These are phyloP conservation scores for Notamacropus eugenii DNA, from an alignment of 2,797 vertebrate species.

Conservation along the genomic window DNA sequence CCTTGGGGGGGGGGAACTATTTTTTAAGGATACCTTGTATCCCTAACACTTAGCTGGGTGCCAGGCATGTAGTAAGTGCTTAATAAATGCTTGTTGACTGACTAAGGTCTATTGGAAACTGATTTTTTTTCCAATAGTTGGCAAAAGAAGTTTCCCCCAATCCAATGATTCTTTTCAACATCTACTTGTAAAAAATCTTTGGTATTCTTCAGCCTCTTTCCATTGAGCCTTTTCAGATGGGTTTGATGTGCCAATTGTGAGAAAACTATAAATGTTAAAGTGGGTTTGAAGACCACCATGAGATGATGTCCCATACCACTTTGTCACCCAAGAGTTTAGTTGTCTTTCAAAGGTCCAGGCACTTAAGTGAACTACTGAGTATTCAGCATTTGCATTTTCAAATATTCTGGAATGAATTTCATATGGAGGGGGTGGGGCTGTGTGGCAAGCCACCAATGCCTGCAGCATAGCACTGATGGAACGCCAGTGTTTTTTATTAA, in stretches of 20 bases:
- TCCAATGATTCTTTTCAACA: conserved; percentile 97
- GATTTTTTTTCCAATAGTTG: conserved; percentile 91
- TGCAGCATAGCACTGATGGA: conserved; percentile 99
- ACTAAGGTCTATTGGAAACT: conserved; percentile 90
- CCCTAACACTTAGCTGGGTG: not conserved
- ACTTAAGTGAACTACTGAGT: conserved; percentile 97
- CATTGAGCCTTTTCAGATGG: conserved; percentile 98
- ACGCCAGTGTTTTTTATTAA: conserved; percentile 99
- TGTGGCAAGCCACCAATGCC: conserved; percentile 96
- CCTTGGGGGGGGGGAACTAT: not conserved
- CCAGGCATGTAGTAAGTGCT: not conserved
- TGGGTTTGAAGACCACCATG: conserved; percentile 95
- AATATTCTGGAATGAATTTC: conserved; percentile 97
- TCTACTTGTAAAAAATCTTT: conserved; percentile 97
- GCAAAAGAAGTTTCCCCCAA: conserved; percentile 94
- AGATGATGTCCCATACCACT: conserved; percentile 94
- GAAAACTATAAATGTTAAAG: conserved; percentile 93
- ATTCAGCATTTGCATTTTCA: conserved; percentile 94
- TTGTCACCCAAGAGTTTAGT: conserved; percentile 96
- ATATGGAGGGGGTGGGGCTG: conserved; percentile 97
- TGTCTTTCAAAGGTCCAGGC: conserved; percentile 96
- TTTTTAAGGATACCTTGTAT: not conserved
- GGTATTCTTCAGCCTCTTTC: conserved; percentile 97
- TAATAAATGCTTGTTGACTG: not conserved
- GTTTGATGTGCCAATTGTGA: conserved; percentile 97